Evolutionary conservation across 2,888 invertebrate genomes (phyloP), one percentile per base, ranked within the genome.

Genomic region (Habroteleia sp.): DNA sequence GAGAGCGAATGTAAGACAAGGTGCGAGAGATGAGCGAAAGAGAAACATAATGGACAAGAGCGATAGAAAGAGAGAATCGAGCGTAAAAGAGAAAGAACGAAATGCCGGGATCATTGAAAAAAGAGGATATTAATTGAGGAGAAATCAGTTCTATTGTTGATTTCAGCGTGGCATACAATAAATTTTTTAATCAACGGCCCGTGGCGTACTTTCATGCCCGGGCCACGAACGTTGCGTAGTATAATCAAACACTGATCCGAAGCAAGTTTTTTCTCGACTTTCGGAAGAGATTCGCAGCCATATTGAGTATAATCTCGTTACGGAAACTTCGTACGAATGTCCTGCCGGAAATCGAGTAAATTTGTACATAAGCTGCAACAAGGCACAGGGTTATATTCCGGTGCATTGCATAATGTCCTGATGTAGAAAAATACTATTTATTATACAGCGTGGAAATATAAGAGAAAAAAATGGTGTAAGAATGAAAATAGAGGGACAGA

Each of bases 141-240:
- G 79, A 84, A 82, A 84, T 84, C 82, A 83, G 83, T 85, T 85
- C 82, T 82, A 82, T 83, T 79, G 81, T 85, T 85, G 81, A 85
- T 84, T 86, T 85, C 82, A 81, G 80, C 78, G 85, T 85, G 85
- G 79, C 83, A 84, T 84, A 86, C 85, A 85, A 86, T 85, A 84
- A 82, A 83, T 82, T 84, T 81, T 84, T 82, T 84, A 85, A 83
- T 82, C 81, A 80, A 73, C 77, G 81, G 81, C 80, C 80, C 78
- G 77, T 78, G 79, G 74, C 79, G 82, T 76, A 74, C 77, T 84
- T 81, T 83, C 77, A 80, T 81, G 81, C 77, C 78, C 79, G 77
- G 82, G 82, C 79, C 77, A 82, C 62, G 82, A 81, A 84, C 82
- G 84, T 87, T 86, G 85, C 87, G 85, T 87, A 85, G 86, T 87